Evolutionary conservation across 2,113 vertebrate species (phyloP), one percentile per base, ranked within the genome.

Genomic region (Protomyctophum bolini): DNA sequence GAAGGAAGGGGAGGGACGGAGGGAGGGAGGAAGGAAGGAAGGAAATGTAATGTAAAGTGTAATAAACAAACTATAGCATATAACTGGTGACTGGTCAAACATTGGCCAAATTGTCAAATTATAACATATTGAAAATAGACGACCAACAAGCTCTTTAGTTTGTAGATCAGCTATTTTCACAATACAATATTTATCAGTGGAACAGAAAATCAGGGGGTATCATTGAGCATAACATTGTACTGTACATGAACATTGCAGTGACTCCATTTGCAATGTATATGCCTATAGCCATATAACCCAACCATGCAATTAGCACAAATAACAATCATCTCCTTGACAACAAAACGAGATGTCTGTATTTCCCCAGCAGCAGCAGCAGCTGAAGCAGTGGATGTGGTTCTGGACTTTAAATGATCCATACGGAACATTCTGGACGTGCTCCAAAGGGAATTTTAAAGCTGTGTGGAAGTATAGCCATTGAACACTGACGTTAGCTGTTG

Each of bases 231-330:
- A 1, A 21, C 21, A 21, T 21, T 21, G 21, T 21, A 21, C 2
- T 21, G 21, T 21, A 21, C 21, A 21, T 21, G 21, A 21, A 21
- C 21, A 21, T 21, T 21, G 21, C 21, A 1, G 21, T 21, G 21
- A 8, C n/a, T n/a, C 12, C 9, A 52, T 52, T 52, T 6, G 1
- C 10, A 8, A 52, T 52, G 50, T 9, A 4, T 52, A 52, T n/a
- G n/a, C n/a, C n/a, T n/a, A n/a, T n/a, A n/a, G 46, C 12, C 65
- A 7, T 11, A 15, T 68, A 41, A 64, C 67, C 64, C 63, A 8
- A 84, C 82, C 79, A 58, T 54, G 12, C 73, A 72, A 85, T 88
- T 86, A 84, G 79, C 51, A 7, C 58, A 89, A 88, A 83, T 84
- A 83, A 63, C 58, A 14, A 45, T 63, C 68, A 61, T 89, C 81